Evolutionary conservation across 2,113 vertebrate species (phyloP).

Genomic region (Corythornis cristatus): DNA sequence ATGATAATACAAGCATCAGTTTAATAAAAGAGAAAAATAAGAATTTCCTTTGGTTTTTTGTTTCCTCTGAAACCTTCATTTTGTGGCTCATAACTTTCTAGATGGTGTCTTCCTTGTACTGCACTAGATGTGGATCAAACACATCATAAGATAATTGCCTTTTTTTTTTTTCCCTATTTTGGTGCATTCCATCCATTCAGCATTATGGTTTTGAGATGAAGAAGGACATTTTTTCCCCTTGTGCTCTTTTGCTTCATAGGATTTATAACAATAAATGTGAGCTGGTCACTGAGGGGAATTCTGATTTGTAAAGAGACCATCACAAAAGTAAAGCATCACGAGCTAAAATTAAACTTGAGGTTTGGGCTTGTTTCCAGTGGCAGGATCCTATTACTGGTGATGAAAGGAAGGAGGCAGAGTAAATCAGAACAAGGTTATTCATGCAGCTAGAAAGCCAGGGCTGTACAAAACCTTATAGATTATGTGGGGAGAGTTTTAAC

Average conservation of each 20-base stretch:
- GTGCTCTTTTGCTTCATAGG: background rate
- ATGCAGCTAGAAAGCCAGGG: background rate
- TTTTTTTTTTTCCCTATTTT: background rate
- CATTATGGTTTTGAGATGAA: background rate
- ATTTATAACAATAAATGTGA: background rate
- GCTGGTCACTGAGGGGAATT: background rate
- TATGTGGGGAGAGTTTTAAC: background rate
- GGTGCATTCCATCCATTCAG: background rate
- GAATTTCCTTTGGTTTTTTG: background rate
- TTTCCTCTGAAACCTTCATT: background rate
- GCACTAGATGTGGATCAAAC: background rate
- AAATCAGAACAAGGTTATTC: background rate
- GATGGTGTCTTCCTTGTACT: background rate
- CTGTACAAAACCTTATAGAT: background rate
- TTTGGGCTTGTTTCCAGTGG: constrained; percentile 16
- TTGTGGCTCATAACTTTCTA: background rate
- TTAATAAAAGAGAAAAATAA: background rate
- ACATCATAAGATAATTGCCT: background rate
- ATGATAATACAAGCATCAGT: background rate
- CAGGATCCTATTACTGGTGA: constrained; percentile 12
- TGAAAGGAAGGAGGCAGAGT: background rate
- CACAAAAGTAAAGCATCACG: background rate
- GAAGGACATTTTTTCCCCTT: background rate
- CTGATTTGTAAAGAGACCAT: constrained; percentile 27
- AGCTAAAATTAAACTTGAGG: constrained; percentile 44